Conservation (phyloP, 2,113 vertebrate species). For the Odocoileus virginianus region DNA sequence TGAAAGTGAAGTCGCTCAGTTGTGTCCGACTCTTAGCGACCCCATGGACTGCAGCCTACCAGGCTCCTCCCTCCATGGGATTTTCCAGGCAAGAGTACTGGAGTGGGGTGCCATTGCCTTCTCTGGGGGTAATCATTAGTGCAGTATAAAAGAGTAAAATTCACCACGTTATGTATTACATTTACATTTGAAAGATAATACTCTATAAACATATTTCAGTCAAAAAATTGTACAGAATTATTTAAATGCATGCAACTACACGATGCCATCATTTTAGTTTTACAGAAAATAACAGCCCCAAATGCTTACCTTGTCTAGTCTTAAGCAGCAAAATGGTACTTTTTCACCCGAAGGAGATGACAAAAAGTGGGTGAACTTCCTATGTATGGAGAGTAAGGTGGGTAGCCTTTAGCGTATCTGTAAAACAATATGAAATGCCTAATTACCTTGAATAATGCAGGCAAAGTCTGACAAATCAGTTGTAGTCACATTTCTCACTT, state of each 20-base stretch:
- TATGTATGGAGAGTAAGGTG: slow-evolving; percentile 96
- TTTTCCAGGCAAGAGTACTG: not conserved
- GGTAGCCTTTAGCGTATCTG: slow-evolving; percentile 96
- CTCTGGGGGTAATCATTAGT: not conserved
- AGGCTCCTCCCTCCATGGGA: not conserved
- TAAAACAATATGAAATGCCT: slow-evolving; percentile 31
- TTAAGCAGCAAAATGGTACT: slow-evolving; percentile 94
- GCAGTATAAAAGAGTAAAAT: not conserved
- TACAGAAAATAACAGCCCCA: not conserved
- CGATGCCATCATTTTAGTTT: not conserved
- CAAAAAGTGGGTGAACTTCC: slow-evolving; percentile 97
- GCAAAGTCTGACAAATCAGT: not conserved
- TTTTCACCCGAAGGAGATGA: slow-evolving; percentile 93
- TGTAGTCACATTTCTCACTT: not conserved
- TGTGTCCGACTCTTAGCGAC: fast-evolving
- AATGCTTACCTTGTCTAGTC: slow-evolving; percentile 90
- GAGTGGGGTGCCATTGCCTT: not conserved
- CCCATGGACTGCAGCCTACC: not conserved
- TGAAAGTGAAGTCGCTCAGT: not conserved
- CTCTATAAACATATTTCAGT: not conserved
- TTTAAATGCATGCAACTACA: not conserved
- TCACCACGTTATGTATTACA: not conserved
- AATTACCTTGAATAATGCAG: not conserved
- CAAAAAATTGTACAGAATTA: not conserved
- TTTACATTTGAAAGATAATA: not conserved